phyloP scores from a whole-genome alignment of 2,888 invertebrate genomes.

The Apotomis betuletana region DNA sequence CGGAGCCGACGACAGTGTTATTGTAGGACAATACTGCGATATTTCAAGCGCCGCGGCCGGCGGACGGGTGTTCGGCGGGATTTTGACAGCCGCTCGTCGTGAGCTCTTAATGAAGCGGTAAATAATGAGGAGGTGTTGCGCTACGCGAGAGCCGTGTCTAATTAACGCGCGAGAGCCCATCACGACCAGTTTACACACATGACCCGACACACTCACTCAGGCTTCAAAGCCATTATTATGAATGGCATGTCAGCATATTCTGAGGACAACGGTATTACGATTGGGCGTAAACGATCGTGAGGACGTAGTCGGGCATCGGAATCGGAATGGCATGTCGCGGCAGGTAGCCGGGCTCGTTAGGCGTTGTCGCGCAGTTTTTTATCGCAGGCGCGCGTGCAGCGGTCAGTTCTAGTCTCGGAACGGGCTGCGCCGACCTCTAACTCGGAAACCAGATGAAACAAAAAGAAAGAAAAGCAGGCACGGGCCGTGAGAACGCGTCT shows the following conservation, averaged over 20 bases:
- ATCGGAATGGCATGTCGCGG: conserved; percentile 48
- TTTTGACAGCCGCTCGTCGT: conserved; percentile 79
- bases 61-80: conserved; percentile 70
- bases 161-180: conserved; percentile 69
- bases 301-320: conserved; percentile 54
- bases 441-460: conserved; percentile 78
- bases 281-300: conserved; percentile 52
- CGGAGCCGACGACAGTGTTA: conserved; percentile 76
- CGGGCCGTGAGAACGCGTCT: conserved; percentile 83
- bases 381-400: conserved; percentile 71
- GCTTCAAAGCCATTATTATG: conserved; percentile 59
- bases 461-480: conserved; percentile 76
- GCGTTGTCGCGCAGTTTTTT: conserved; percentile 70
- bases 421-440: conserved; percentile 75
- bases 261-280: conserved; percentile 56
- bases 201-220: conserved; percentile 49
- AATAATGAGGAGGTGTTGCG: conserved; percentile 81
- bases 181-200: conserved; percentile 62
- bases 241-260: conserved; percentile 50
- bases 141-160: conserved; percentile 73
- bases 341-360: conserved; percentile 69
- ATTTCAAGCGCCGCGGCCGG: conserved; percentile 69
- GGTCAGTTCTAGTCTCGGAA: conserved; percentile 73
- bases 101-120: conserved; percentile 82
- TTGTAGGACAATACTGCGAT: conserved; percentile 78